Percentiles rank a stretch among this genome's conserved stretches.
Conservation (phyloP, 1,140 invertebrate genomes). For the Drosophila lacteicornis region DNA sequence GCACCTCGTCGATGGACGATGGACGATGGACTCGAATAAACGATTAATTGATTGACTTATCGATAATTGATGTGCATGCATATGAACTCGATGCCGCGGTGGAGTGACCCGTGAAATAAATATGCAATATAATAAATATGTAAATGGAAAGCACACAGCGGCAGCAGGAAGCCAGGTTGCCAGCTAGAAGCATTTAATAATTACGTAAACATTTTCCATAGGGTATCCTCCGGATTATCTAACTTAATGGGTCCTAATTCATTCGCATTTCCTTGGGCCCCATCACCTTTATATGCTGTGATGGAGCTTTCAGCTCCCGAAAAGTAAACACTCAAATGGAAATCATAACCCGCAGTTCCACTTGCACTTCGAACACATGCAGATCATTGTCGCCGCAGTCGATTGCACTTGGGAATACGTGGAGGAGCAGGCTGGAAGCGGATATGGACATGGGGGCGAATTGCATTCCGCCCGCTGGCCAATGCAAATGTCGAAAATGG, state of each 20-base stretch:
- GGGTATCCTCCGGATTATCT: no score
- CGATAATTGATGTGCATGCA: conserved; percentile 18
- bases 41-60: conserved; percentile 56
- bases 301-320: conserved; percentile 19
- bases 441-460: conserved; percentile 14
- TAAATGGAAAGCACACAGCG: not conserved
- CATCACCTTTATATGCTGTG: no score
- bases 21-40: conserved; percentile 23
- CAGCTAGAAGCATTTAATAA: no score
- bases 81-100: not conserved
- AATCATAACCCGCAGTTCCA: conserved; percentile 32
- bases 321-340: conserved; percentile 21
- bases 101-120: not conserved
- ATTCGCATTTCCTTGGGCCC: no score
- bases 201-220: no score
- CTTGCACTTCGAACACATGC: conserved; percentile 19
- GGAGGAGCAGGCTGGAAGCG: not conserved
- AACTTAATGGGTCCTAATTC: no score
- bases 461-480: conserved; percentile 19
- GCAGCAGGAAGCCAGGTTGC: no score
- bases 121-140: conserved; percentile 1
- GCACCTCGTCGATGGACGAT: conserved; percentile 7
- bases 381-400: conserved; percentile 22
- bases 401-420: not conserved
- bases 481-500: conserved; percentile 46